A percentile compares a stretch with the other conserved stretches of the same genome.
phyloP scores from a whole-genome alignment of 2,888 invertebrate genomes.

The Sylvicola cinctus region DNA sequence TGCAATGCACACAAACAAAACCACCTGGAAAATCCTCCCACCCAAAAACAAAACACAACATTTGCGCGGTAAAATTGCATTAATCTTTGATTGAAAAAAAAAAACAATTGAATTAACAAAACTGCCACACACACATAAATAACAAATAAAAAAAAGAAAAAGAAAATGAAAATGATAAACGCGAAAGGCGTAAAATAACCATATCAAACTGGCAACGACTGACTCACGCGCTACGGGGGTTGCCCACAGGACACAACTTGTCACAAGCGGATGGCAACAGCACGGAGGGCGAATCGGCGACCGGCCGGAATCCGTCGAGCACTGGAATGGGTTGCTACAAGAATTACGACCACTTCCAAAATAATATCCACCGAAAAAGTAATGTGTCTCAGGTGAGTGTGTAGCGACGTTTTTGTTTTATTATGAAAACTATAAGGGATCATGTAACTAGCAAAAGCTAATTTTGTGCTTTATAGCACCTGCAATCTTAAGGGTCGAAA shows the following conservation, averaged over 20 bases:
- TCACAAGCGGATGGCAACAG: constrained; percentile 77
- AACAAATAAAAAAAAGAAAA: constrained; percentile 6
- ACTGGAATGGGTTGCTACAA: constrained; percentile 58
- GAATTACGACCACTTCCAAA: constrained; percentile 48
- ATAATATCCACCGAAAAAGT: constrained; percentile 18
- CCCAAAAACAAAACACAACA: too few species aligned
- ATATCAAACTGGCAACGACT: constrained; percentile 27
- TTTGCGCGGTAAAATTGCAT: too few species aligned
- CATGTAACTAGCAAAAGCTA: too few species aligned
- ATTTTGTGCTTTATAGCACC: too few species aligned
- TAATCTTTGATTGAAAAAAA: not conserved
- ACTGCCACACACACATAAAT: constrained; percentile 2
- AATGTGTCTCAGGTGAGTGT: constrained; percentile 19
- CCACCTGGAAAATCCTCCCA: too few species aligned
- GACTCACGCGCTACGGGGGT: constrained; percentile 26
- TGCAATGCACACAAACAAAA: too few species aligned
- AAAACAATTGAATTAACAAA: constrained; percentile 1
- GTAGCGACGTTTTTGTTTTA: too few species aligned
- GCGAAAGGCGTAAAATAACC: constrained; percentile 26
- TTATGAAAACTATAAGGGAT: too few species aligned
- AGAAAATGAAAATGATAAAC: constrained; percentile 18
- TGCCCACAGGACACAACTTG: constrained; percentile 67
- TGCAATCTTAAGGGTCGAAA: too few species aligned
- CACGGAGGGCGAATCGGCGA: constrained; percentile 40
- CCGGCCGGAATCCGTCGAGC: constrained; percentile 41